phyloP scores from a whole-genome alignment of 2,888 invertebrate genomes.

The Lydus trimaculatus region DNA sequence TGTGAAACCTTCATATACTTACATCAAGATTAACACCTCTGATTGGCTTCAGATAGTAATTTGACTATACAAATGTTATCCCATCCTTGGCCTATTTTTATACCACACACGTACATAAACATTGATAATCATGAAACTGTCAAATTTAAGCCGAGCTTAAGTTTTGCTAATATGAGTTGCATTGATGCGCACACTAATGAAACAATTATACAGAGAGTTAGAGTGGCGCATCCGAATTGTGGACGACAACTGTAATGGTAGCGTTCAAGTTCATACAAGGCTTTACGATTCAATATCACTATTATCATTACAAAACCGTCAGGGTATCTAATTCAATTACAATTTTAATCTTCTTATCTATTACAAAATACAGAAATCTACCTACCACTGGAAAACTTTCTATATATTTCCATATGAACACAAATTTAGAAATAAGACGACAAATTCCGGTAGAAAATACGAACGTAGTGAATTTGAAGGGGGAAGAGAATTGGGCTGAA shows the following conservation, averaged over 20 bases:
- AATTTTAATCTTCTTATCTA: background rate
- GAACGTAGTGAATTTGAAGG: background rate
- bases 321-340: background rate
- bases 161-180: no score
- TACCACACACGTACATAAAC: no score
- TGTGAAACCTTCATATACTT: background rate
- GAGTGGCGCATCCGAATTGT: no score
- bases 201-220: no score
- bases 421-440: no score
- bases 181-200: no score
- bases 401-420: background rate
- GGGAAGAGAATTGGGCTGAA: background rate
- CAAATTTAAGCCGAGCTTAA: no score
- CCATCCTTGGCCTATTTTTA: background rate
- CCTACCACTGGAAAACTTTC: background rate
- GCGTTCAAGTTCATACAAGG: background rate
- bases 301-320: background rate
- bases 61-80: background rate
- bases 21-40: constrained; percentile 14
- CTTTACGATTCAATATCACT: background rate
- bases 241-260: no score
- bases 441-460: no score
- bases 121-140: no score
- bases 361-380: background rate
- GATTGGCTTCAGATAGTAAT: constrained; percentile 1